These are phyloP conservation scores for Drosophila pectinifera DNA, from an alignment of 1,140 invertebrate genomes.

Conservation along the genomic window DNA sequence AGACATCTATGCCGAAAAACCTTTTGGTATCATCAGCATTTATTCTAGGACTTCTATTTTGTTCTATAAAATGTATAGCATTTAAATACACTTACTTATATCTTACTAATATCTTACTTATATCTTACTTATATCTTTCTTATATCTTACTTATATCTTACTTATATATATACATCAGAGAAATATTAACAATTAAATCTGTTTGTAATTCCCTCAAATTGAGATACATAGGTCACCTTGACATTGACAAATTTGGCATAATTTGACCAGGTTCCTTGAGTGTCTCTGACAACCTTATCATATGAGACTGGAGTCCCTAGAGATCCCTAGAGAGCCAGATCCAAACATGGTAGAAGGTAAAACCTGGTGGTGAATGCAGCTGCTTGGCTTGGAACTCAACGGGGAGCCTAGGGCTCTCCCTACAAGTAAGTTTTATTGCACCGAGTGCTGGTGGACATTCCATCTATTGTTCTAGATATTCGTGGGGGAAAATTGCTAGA, in stretches of 20 bases:
- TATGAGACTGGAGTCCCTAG: slow-evolving; percentile 6
- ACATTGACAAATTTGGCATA: slow-evolving; percentile 27
- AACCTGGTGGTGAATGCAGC: slow-evolving; percentile 17
- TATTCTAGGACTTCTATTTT: too few relatives aligned
- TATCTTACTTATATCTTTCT: too few relatives aligned
- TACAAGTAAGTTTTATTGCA: slow-evolving; percentile 56
- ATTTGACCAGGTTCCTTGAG: neutral
- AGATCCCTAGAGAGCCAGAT: too few relatives aligned
- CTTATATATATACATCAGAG: too few relatives aligned
- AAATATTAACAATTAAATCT: too few relatives aligned
- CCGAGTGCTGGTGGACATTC: slow-evolving; percentile 35
- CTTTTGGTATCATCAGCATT: too few relatives aligned
- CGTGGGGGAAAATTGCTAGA: slow-evolving; percentile 50
- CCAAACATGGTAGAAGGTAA: slow-evolving; percentile 31
- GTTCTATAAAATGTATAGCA: too few relatives aligned
- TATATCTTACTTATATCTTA: too few relatives aligned
- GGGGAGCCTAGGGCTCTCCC: slow-evolving; percentile 41
- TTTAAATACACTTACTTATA: too few relatives aligned
- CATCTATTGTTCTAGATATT: slow-evolving; percentile 46
- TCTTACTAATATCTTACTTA: too few relatives aligned
- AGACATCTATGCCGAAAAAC: too few relatives aligned
- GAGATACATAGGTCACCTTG: neutral
- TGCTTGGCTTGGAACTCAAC: slow-evolving; percentile 32
- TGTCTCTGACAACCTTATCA: slow-evolving; percentile 41
- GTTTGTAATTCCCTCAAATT: neutral